Conservation (phyloP, 2,888 invertebrate genomes). For the Aplocera efformata region DNA sequence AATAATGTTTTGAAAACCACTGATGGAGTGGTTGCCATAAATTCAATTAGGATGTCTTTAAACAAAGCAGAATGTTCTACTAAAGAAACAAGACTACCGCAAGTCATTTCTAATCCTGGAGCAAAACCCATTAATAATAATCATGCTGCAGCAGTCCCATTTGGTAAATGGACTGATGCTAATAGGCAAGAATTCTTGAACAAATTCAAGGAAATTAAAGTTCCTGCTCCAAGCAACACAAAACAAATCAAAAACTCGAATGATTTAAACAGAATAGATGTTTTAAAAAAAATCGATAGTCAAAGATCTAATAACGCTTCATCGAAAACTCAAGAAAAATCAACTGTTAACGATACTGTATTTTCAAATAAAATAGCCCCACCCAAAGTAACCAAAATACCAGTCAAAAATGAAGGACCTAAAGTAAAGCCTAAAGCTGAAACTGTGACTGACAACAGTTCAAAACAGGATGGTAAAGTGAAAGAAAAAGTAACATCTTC, state of each 20-base stretch:
- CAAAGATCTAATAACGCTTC: slow-evolving; percentile 51
- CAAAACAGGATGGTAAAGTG: slow-evolving; percentile 11
- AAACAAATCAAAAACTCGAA: slow-evolving; percentile 71
- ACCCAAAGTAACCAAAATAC: slow-evolving; percentile 29
- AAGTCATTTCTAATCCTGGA: slow-evolving; percentile 21
- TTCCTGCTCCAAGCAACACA: slow-evolving; percentile 49
- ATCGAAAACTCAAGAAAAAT: slow-evolving; percentile 54
- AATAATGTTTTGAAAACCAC: neutral
- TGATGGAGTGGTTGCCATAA: slow-evolving; percentile 1
- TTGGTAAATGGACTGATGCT: slow-evolving; percentile 73
- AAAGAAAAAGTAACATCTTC: slow-evolving; percentile 12
- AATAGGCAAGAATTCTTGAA: slow-evolving; percentile 69
- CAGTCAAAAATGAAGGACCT: slow-evolving; percentile 24
- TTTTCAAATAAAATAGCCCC: slow-evolving; percentile 48
- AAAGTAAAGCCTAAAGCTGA: slow-evolving; percentile 21
- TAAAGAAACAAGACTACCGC: slow-evolving; percentile 17
- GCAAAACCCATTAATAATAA: slow-evolving; percentile 51
- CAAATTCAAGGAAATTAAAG: slow-evolving; percentile 65
- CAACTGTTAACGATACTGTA: slow-evolving; percentile 49
- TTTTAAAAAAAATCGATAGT: slow-evolving; percentile 68
- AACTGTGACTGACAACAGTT: neutral
- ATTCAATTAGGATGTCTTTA: slow-evolving; percentile 8
- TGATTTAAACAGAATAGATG: slow-evolving; percentile 69
- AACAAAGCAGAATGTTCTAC: slow-evolving; percentile 8
- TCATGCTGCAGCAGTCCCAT: slow-evolving; percentile 62